Base-by-base conservation (phyloP, 2,888 invertebrate species). In the Drosophila borborema region DNA sequence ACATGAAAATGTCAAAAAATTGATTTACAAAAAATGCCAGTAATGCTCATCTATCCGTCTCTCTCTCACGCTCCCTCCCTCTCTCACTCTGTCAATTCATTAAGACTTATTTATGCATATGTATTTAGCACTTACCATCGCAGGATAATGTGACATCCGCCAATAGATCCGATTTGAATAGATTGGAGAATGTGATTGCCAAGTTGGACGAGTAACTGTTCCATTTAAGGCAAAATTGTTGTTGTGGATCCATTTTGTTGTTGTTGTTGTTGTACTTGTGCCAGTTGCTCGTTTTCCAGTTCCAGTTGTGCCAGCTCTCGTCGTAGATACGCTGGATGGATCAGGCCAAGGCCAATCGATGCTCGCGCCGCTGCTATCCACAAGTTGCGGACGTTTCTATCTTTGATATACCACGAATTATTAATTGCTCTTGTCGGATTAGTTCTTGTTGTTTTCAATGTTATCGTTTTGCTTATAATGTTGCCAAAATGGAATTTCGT, bases 151-250 rank as follows among this genome's bases (percentile, higher is more conserved):
- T 98, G 93, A 98, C 97, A 95, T 98, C 98, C 91, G 97, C 97
- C 92, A 98, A 95, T 93, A 97, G 96, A 95, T 98, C 97, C 92
- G 97, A 97, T 94, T 97, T 97, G 95, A 97, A 97, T 92, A 98
- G 95, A 94, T 97, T 97, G 92, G 97, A 97, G 94, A 97, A 98
- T 91, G 97, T 97, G 91, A 97, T 97, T 91, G 97, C 97, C 94
- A 98, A 95, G 94, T 98, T 98, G 92, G 96, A 97, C 93, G 97
- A 97, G 94, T 97, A 98, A 95, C 97, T 97, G 96, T 97, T 98
- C 98, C 98, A 98, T 95, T 98, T 97, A 92, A 98, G 95, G 95
- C 97, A 97, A 94, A 97, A 98, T 94, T 98, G 97, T 94, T 97
- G 98, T 95, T 97, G 97, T 93, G 97, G 96, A 95, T 97, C 97